phyloP scores from a whole-genome alignment of 2,797 vertebrate genomes.

The Macrochelys suwanniensis region DNA sequence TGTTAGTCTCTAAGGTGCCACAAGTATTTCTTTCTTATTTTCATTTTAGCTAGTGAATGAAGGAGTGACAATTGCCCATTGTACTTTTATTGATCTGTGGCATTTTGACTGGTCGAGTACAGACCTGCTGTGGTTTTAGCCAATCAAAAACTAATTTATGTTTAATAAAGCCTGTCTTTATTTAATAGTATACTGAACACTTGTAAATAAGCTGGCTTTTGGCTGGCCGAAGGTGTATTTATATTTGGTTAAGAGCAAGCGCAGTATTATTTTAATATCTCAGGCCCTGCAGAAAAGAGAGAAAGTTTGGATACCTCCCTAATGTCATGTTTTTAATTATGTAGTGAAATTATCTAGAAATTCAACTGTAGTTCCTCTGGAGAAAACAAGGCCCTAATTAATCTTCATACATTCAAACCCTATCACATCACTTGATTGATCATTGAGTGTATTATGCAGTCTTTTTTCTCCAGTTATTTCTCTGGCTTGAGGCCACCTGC shows the following conservation, averaged over 20 bases:
- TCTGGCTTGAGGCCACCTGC: not conserved
- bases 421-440: not conserved
- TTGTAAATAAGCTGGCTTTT: not conserved
- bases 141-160: not conserved
- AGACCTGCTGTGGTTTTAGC: not conserved
- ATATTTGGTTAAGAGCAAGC: not conserved
- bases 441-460: not conserved
- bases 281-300: not conserved
- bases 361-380: not conserved
- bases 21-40: no score
- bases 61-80: slow-evolving; percentile 1
- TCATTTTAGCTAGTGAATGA: not conserved
- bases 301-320: not conserved
- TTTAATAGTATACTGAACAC: no score
- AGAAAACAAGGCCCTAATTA: not conserved
- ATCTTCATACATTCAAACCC: not conserved
- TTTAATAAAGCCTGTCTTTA: not conserved
- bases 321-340: not conserved
- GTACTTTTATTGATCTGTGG: not conserved
- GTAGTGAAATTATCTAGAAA: not conserved
- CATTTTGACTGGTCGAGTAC: not conserved
- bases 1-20: no score
- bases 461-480: not conserved
- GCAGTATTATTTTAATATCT: not conserved
- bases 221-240: not conserved